Percentiles rank a stretch among this genome's conserved stretches.
phyloP scores from a whole-genome alignment of 2,888 invertebrate genomes.

The Hetaerina titia region DNA sequence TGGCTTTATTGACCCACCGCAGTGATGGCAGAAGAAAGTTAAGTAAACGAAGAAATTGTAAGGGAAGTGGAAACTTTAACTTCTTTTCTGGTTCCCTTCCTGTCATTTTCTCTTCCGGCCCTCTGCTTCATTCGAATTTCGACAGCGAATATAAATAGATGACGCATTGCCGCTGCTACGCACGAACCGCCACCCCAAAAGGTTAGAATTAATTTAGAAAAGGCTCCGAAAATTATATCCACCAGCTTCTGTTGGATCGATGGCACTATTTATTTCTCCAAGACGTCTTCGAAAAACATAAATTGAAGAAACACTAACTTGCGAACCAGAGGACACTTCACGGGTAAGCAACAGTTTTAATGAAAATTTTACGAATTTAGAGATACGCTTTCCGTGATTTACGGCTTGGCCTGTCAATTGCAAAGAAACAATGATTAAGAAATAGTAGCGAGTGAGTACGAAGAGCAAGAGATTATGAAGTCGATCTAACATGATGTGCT shows the following conservation, averaged over 20 bases:
- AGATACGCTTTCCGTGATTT: neutral
- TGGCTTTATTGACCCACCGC: neutral
- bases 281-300: too few relatives aligned
- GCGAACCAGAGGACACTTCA: too few relatives aligned
- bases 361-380: neutral
- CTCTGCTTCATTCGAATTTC: neutral
- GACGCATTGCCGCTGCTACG: neutral
- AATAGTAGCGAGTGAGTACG: neutral
- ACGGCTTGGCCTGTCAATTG: neutral
- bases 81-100: neutral
- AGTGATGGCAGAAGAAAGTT: neutral
- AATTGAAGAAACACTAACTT: too few relatives aligned
- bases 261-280: too few relatives aligned
- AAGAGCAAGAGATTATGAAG: neutral
- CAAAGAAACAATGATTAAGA: neutral
- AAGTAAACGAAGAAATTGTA: neutral
- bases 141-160: neutral
- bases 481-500: neutral
- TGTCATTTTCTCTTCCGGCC: neutral
- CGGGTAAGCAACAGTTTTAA: neutral
- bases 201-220: neutral
- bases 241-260: too few relatives aligned
- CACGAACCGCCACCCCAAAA: neutral
- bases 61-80: neutral
- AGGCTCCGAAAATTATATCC: neutral